phyloP scores from a whole-genome alignment of 2,888 invertebrate genomes.

The Bedellia somnulentella region DNA sequence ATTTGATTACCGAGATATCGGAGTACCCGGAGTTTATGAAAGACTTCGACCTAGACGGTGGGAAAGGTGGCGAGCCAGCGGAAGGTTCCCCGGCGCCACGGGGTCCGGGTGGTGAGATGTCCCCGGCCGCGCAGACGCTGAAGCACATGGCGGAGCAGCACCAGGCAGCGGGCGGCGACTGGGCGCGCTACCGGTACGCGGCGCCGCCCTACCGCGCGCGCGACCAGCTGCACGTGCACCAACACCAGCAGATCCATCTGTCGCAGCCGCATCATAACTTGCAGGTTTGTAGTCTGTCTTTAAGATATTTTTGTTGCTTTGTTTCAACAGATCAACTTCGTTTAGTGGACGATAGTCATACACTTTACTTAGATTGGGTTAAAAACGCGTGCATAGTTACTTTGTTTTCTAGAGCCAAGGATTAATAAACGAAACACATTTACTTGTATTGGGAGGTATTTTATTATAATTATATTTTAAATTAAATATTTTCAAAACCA shows the following conservation, averaged over 20 bases:
- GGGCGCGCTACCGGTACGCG: slow-evolving; percentile 62
- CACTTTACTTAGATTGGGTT: no score
- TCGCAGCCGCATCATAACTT: slow-evolving; percentile 79
- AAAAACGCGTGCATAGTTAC: no score
- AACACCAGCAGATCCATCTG: slow-evolving; percentile 86
- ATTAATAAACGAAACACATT: no score
- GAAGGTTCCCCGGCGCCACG: slow-evolving; percentile 48
- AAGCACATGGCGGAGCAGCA: slow-evolving; percentile 98
- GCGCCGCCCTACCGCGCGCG: slow-evolving; percentile 41
- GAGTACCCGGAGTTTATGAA: slow-evolving; percentile 83
- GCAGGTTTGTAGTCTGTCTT: slow-evolving; percentile 68
- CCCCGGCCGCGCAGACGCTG: slow-evolving; percentile 91
- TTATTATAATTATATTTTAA: no score
- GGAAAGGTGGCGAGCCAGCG: slow-evolving; percentile 38
- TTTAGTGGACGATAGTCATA: no score
- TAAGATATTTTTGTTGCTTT: no score
- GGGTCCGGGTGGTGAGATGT: slow-evolving; percentile 69
- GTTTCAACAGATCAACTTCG: no score
- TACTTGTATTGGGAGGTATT: no score
- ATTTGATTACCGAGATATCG: slow-evolving; percentile 84
- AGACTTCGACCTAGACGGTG: slow-evolving; percentile 69
- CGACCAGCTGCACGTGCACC: slow-evolving; percentile 76
- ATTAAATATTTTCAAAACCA: no score
- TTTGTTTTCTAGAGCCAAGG: no score
- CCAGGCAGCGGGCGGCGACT: slow-evolving; percentile 68